Evolutionary conservation across 2,113 vertebrate species (phyloP).

Genomic region (Chauna torquata): DNA sequence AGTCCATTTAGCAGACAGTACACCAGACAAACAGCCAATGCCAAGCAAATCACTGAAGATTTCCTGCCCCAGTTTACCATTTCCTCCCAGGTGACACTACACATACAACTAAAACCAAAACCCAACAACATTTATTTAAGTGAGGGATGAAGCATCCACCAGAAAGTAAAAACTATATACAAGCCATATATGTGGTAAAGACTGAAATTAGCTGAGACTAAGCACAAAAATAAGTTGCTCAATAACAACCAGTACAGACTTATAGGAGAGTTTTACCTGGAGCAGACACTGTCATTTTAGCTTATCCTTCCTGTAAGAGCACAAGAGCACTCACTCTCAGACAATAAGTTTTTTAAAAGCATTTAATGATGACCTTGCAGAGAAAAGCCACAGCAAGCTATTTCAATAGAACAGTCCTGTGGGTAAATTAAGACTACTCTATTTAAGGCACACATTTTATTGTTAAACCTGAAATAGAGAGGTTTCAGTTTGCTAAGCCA

Average conservation of each 20-base stretch:
- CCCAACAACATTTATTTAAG: background rate
- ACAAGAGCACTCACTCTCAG: background rate
- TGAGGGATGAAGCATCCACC: background rate
- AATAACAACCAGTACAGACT: background rate
- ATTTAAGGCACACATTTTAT: slow-evolving; percentile 53
- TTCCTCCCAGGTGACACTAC: background rate
- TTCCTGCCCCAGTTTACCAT: background rate
- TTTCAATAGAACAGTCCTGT: background rate
- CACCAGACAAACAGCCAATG: background rate
- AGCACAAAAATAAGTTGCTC: background rate
- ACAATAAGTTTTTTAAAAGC: background rate
- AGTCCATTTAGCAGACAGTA: background rate
- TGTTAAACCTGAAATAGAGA: background rate
- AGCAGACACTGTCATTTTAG: background rate
- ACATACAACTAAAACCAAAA: background rate
- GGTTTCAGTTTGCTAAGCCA: background rate
- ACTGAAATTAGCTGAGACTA: background rate
- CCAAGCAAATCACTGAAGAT: background rate
- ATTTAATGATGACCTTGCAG: background rate
- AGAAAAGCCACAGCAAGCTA: background rate
- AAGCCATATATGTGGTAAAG: background rate
- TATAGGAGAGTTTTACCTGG: background rate
- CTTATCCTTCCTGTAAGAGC: background rate
- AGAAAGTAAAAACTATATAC: background rate
- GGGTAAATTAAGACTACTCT: background rate